phyloP scores from a whole-genome alignment of 1,140 invertebrate genomes.

The Cherax destructor region DNA sequence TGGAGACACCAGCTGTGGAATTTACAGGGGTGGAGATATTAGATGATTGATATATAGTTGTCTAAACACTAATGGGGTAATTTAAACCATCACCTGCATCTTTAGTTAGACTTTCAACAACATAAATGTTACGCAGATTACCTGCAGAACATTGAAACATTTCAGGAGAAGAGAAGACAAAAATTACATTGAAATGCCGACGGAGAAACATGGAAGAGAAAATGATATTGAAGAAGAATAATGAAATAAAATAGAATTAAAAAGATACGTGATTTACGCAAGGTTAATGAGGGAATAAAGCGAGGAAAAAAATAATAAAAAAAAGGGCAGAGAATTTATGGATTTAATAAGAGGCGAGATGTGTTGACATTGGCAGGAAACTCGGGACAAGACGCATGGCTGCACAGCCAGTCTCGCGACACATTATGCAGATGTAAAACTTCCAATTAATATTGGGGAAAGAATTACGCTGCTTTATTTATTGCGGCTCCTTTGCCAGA shows the following conservation, averaged over 20 bases:
- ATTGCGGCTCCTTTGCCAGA: conserved; percentile 1
- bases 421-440: conserved; percentile 30
- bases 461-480: conserved; percentile 37
- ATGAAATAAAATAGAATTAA: not conserved
- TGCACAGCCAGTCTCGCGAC: conserved; percentile 11
- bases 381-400: not conserved
- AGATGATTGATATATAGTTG: too few species aligned
- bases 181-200: too few species aligned
- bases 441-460: conserved; percentile 44
- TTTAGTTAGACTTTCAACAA: too few species aligned
- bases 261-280: not conserved
- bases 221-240: not conserved
- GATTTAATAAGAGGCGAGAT: conserved; percentile 1
- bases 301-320: not conserved
- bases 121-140: too few species aligned
- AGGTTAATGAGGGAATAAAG: not conserved
- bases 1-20: too few species aligned
- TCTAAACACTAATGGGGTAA: too few species aligned
- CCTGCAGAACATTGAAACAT: too few species aligned
- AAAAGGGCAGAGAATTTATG: not conserved
- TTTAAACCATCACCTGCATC: too few species aligned
- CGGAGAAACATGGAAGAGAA: too few species aligned
- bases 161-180: too few species aligned
- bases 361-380: conserved; percentile 9
- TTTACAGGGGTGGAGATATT: not conserved